A percentile compares a stretch with the other conserved stretches of the same genome.
phyloP scores from a whole-genome alignment of 2,113 vertebrate genomes.

The Ptilorrhoa leucosticta region DNA sequence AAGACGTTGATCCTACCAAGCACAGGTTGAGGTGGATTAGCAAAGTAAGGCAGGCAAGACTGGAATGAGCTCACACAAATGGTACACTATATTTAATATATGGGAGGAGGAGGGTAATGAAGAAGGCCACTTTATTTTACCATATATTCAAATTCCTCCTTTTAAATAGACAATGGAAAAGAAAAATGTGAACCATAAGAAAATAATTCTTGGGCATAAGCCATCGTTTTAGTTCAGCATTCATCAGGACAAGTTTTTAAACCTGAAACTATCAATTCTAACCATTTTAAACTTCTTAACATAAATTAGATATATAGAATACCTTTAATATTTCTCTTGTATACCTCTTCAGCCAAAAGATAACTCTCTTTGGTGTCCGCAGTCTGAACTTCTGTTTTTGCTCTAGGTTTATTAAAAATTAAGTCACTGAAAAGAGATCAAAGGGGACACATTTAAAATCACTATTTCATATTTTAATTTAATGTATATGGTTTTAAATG shows the following conservation, averaged over 20 bases:
- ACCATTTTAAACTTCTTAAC: not conserved
- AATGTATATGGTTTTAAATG: not conserved
- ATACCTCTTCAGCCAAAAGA: conserved; percentile 18
- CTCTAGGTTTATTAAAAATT: conserved; percentile 22
- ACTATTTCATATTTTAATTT: not conserved
- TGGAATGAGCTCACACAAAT: conserved; percentile 50
- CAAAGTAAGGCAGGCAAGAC: conserved; percentile 69
- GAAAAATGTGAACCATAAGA: not conserved
- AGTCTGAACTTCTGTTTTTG: conserved; percentile 34
- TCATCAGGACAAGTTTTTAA: not conserved
- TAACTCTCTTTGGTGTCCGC: conserved; percentile 36
- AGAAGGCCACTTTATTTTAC: conserved; percentile 22
- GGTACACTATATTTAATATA: not conserved
- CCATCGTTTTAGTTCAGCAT: not conserved
- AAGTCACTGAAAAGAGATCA: conserved; percentile 55
- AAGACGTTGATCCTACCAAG: conserved; percentile 70
- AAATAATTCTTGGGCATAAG: not conserved
- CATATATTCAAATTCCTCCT: not conserved
- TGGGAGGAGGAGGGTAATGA: not conserved
- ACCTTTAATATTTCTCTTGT: conserved; percentile 73
- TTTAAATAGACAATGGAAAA: not conserved
- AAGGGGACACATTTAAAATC: not conserved
- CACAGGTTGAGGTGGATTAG: conserved; percentile 73
- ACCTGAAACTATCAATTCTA: conserved; percentile 1
- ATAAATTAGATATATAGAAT: conserved; percentile 26